phyloP scores from a whole-genome alignment of 2,888 invertebrate genomes.

The Lithodes maja region DNA sequence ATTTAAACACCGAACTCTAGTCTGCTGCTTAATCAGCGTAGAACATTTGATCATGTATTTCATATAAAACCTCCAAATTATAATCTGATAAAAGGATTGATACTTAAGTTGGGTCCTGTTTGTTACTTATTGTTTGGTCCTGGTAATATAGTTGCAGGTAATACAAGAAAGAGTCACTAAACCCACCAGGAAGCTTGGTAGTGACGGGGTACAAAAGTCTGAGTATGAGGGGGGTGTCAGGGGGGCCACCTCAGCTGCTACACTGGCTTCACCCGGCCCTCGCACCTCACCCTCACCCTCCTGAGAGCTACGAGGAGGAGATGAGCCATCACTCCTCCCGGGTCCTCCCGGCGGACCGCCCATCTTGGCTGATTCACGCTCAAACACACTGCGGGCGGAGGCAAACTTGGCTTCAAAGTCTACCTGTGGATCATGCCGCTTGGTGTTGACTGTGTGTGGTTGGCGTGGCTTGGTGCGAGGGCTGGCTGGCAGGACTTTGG shows the following conservation, averaged over 20 bases:
- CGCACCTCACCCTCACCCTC: slow-evolving; percentile 39
- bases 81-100: not conserved
- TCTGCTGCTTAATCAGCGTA: too few species aligned
- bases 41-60: too few species aligned
- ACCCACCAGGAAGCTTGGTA: not conserved
- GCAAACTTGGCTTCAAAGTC: slow-evolving; percentile 61
- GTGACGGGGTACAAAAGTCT: not conserved
- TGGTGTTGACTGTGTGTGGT: slow-evolving; percentile 9
- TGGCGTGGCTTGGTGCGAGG: slow-evolving; percentile 43
- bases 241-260: slow-evolving; percentile 42
- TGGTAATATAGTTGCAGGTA: not conserved
- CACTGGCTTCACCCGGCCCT: slow-evolving; percentile 28
- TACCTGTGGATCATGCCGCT: slow-evolving; percentile 44
- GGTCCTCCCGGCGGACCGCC: slow-evolving; percentile 1
- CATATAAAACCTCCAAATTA: not conserved
- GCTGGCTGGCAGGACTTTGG: slow-evolving; percentile 54
- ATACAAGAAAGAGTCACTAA: not conserved
- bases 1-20: too few species aligned
- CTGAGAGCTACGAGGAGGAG: slow-evolving; percentile 9
- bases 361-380: slow-evolving; percentile 16
- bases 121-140: not conserved
- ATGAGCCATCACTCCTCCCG: slow-evolving; percentile 19
- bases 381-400: slow-evolving; percentile 65
- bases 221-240: slow-evolving; percentile 12
- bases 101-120: not conserved